phyloP scores from a whole-genome alignment of 1,140 invertebrate genomes.

The Drosophila lacteicornis region DNA sequence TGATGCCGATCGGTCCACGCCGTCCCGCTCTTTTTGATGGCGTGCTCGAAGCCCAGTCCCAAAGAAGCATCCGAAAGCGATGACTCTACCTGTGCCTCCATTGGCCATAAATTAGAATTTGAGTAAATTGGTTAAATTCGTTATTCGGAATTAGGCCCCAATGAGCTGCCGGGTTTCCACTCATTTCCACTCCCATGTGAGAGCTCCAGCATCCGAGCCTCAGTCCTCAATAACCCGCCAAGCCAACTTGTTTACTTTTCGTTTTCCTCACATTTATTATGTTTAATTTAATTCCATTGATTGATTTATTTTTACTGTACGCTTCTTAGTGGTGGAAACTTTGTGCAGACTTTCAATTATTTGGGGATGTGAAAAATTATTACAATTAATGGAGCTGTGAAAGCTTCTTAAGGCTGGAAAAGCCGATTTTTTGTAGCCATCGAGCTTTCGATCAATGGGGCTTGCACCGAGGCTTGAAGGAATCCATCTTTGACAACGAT shows the following conservation, averaged over 20 bases:
- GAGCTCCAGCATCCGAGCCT: slow-evolving; percentile 7
- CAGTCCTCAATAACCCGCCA: slow-evolving; percentile 9
- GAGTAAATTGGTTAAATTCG: slow-evolving; percentile 85
- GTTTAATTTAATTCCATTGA: slow-evolving; percentile 75
- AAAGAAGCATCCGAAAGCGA: slow-evolving; percentile 19
- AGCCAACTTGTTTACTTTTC: slow-evolving; percentile 71
- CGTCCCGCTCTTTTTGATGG: slow-evolving; percentile 28
- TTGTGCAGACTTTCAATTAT: slow-evolving; percentile 37
- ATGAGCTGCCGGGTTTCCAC: slow-evolving; percentile 10
- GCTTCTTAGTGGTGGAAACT: slow-evolving; percentile 63
- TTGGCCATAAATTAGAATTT: slow-evolving; percentile 85
- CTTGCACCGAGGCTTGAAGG: slow-evolving; percentile 34
- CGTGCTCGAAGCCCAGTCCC: slow-evolving; percentile 35
- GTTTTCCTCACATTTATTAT: slow-evolving; percentile 49
- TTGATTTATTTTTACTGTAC: slow-evolving; percentile 80
- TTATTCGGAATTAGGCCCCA: slow-evolving; percentile 82
- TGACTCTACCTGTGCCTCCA: slow-evolving; percentile 77
- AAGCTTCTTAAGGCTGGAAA: slow-evolving; percentile 39
- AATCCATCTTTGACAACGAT: slow-evolving; percentile 56
- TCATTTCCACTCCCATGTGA: slow-evolving; percentile 32
- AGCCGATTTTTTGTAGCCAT: too few relatives aligned
- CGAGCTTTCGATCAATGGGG: too few relatives aligned
- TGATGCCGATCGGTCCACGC: slow-evolving; percentile 39
- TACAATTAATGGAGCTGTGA: slow-evolving; percentile 61
- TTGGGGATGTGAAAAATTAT: slow-evolving; percentile 55